These are phyloP conservation scores for Aelia acuminata DNA, from an alignment of 2,888 invertebrate species.

Conservation along the genomic window DNA sequence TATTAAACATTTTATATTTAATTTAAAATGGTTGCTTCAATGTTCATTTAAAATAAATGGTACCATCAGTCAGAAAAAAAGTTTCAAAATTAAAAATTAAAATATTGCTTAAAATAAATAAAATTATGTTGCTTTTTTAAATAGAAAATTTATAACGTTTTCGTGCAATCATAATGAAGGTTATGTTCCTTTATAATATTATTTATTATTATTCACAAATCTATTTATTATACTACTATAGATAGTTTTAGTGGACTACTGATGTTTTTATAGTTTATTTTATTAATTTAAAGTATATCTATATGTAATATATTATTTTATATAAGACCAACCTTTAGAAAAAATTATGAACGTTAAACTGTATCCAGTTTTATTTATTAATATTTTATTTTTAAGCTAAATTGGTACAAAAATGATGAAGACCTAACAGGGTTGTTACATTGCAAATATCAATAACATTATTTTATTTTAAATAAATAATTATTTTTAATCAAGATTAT, in stretches of 20 bases:
- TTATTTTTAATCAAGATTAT: neutral
- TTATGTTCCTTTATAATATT: slow-evolving; percentile 41
- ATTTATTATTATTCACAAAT: slow-evolving; percentile 39
- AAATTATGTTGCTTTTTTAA: neutral
- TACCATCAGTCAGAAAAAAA: neutral
- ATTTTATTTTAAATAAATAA: neutral
- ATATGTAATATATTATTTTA: neutral
- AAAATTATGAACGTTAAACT: neutral
- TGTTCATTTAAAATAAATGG: neutral
- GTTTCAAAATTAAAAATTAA: neutral
- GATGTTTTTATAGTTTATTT: neutral
- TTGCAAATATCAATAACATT: neutral
- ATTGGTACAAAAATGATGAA: neutral
- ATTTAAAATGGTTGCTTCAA: neutral
- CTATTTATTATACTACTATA: slow-evolving; percentile 31
- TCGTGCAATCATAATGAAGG: neutral
- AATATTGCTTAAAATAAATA: neutral
- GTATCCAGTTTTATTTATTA: neutral
- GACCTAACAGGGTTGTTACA: neutral
- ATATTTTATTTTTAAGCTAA: neutral
- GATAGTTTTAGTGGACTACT: neutral
- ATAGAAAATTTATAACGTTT: too few species aligned
- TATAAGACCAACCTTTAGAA: neutral
- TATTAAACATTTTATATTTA: slow-evolving; percentile 47
- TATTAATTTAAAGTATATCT: neutral